Percentiles rank a stretch among this genome's conserved stretches.
phyloP scores from a whole-genome alignment of 2,888 invertebrate species.

The Aphrophora alni region DNA sequence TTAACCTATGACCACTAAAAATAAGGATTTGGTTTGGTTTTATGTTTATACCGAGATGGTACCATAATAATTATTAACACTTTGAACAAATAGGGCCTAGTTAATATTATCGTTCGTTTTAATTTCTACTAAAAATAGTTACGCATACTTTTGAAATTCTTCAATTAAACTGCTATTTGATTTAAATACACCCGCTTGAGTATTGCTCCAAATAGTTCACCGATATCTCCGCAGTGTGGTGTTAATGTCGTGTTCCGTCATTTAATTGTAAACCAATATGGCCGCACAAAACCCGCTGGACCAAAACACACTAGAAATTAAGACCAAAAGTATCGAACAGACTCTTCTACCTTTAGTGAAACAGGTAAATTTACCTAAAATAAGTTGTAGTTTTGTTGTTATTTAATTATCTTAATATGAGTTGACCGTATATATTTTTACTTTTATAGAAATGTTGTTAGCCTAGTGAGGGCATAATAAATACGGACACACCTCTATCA shows the following conservation, averaged over 20 bases:
- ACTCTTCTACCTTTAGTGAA: slow-evolving; percentile 92
- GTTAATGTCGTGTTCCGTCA: slow-evolving; percentile 24
- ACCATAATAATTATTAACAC: too few relatives aligned
- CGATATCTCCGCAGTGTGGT: slow-evolving; percentile 13
- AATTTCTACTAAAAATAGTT: too few relatives aligned
- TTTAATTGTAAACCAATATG: slow-evolving; percentile 40
- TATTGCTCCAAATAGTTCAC: not conserved
- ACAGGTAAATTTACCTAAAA: slow-evolving; percentile 71
- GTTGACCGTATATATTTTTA: not conserved
- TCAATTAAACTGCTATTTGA: too few relatives aligned
- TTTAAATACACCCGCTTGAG: too few relatives aligned
- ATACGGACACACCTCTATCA: slow-evolving; percentile 27
- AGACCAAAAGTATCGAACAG: slow-evolving; percentile 93
- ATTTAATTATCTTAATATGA: not conserved
- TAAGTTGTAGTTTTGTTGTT: not conserved
- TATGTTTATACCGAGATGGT: too few relatives aligned
- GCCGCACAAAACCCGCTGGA: slow-evolving; percentile 43
- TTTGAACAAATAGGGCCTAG: too few relatives aligned
- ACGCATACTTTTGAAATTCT: too few relatives aligned
- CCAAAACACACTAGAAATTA: slow-evolving; percentile 72
- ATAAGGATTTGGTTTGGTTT: too few relatives aligned
- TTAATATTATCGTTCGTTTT: too few relatives aligned
- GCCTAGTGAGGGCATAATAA: not conserved
- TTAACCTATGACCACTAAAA: too few relatives aligned
- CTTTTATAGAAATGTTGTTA: not conserved